Conservation (phyloP, 2,888 invertebrate genomes). For the Sinohyriopsis cumingii region DNA sequence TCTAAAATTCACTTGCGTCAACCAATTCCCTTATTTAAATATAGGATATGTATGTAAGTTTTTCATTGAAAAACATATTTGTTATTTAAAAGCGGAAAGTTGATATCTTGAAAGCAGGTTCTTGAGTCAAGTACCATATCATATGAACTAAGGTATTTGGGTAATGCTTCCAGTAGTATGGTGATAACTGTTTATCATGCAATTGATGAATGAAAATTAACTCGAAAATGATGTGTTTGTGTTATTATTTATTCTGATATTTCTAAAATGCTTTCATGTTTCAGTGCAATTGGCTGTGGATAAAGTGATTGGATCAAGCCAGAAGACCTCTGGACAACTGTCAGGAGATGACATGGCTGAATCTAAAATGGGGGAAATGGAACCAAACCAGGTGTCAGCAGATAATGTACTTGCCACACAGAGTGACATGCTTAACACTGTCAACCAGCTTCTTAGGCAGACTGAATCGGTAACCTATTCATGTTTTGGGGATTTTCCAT, state of each 20-base stretch:
- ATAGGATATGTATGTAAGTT: too few relatives aligned
- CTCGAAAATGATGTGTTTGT: neutral
- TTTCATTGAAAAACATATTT: too few relatives aligned
- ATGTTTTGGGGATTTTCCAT: neutral
- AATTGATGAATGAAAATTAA: neutral
- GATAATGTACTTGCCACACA: slow-evolving; percentile 57
- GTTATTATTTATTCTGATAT: slow-evolving; percentile 1
- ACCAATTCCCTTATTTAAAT: too few relatives aligned
- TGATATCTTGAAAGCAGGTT: too few relatives aligned
- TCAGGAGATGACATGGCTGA: neutral
- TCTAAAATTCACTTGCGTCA: too few relatives aligned
- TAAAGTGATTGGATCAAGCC: slow-evolving; percentile 47
- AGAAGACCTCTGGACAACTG: slow-evolving; percentile 22
- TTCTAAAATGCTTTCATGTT: slow-evolving; percentile 8
- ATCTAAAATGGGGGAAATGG: neutral
- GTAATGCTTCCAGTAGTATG: too few relatives aligned
- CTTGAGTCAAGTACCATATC: too few relatives aligned
- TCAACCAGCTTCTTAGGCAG: slow-evolving; percentile 67
- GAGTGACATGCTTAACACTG: slow-evolving; percentile 68
- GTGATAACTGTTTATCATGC: neutral
- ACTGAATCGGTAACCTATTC: slow-evolving; percentile 58
- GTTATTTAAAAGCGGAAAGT: too few relatives aligned
- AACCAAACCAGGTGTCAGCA: slow-evolving; percentile 29
- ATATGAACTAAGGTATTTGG: too few relatives aligned
- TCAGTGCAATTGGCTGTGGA: slow-evolving; percentile 65